A percentile compares a stretch with the other conserved stretches of the same genome.
Evolutionary conservation across 2,797 vertebrate genomes (phyloP).

Genomic region (Crypturellus tataupa): DNA sequence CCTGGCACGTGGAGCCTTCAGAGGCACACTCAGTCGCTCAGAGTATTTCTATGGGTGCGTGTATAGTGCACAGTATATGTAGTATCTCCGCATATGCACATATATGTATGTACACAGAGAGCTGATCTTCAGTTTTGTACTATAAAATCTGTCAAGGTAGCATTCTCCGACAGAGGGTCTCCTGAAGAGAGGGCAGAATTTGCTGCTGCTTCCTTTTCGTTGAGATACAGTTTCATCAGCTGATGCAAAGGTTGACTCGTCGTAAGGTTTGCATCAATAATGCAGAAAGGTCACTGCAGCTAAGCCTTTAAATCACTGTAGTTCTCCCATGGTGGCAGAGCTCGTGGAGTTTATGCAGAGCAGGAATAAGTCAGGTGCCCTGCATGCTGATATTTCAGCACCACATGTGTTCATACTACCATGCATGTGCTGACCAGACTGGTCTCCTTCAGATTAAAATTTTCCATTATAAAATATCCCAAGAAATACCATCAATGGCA

Average conservation of each 20-base stretch:
- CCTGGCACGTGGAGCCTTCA: neutral
- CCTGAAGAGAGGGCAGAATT: neutral
- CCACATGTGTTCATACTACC: neutral
- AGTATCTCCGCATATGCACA: too few species aligned
- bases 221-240: neutral
- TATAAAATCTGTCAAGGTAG: neutral
- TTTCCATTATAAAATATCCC: neutral
- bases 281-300: neutral
- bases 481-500: neutral
- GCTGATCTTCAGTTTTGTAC: neutral
- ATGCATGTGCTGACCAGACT: rapidly evolving
- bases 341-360: neutral
- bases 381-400: neutral
- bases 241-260: neutral
- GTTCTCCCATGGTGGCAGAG: neutral
- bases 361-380: neutral
- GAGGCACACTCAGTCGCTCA: neutral
- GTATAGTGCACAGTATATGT: too few species aligned
- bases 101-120: neutral
- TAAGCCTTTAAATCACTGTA: neutral
- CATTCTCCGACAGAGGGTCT: neutral
- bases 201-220: neutral
- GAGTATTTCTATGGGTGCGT: rapidly evolving
- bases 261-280: neutral
- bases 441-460: neutral